These are phyloP conservation scores for Melanotus villosus DNA, from an alignment of 2,888 invertebrate species.

Conservation along the genomic window DNA sequence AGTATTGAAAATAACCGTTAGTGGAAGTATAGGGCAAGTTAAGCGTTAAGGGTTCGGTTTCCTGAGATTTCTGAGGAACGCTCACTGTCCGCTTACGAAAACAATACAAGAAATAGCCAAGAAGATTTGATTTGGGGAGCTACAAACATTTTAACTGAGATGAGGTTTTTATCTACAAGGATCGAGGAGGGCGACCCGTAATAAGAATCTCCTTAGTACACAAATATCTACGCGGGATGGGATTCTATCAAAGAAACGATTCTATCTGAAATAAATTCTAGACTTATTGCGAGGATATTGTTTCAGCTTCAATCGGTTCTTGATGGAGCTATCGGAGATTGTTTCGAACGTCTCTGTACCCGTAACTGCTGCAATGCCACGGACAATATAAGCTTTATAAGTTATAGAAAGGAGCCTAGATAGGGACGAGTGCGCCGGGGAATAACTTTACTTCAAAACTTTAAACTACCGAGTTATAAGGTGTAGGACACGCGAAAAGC, in stretches of 20 bases:
- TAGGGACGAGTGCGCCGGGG: conserved; percentile 26
- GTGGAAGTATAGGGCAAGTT: not conserved
- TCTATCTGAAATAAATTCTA: conserved; percentile 62
- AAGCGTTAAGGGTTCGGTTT: conserved; percentile 17
- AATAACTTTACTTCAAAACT: conserved; percentile 26
- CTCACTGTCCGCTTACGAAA: conserved; percentile 22
- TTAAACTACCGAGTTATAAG: conserved; percentile 35
- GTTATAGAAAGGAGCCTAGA: conserved; percentile 47
- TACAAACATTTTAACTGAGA: conserved; percentile 61
- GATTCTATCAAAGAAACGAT: conserved; percentile 60
- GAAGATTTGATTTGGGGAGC: conserved; percentile 55
- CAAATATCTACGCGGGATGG: conserved; percentile 61
- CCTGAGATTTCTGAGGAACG: conserved; percentile 1
- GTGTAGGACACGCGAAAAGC: conserved; percentile 33
- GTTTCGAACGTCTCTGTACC: conserved; percentile 51
- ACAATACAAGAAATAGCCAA: conserved; percentile 44
- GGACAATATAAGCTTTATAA: conserved; percentile 59
- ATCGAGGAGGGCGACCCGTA: conserved; percentile 57
- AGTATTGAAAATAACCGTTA: conserved; percentile 5
- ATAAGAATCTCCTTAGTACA: conserved; percentile 63
- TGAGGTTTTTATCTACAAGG: conserved; percentile 61
- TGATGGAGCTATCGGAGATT: conserved; percentile 60
- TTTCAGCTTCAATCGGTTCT: conserved; percentile 61
- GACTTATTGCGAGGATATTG: conserved; percentile 62
- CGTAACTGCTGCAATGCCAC: conserved; percentile 54